These are phyloP conservation scores for Coecobrya sp. DNA, from an alignment of 2,888 invertebrate species.

Conservation along the genomic window DNA sequence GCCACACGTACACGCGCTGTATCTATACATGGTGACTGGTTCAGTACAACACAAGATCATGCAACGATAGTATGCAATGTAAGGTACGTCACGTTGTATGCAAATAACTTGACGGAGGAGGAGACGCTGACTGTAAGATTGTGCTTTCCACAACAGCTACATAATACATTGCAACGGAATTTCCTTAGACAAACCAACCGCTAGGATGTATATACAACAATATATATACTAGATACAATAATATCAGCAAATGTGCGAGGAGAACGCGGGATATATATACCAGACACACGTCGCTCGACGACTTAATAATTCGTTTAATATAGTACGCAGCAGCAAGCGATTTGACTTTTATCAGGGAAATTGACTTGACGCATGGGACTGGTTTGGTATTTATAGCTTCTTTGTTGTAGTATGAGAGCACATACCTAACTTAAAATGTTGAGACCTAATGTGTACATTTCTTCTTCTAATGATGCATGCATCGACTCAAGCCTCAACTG, in stretches of 20 bases:
- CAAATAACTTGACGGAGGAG: background rate
- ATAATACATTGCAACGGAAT: background rate
- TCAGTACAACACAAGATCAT: no score
- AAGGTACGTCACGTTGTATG: background rate
- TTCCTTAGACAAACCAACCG: background rate
- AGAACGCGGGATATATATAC: no score
- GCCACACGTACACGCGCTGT: background rate
- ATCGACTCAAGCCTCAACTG: background rate
- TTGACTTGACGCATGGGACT: background rate
- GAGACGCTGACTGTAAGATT: background rate
- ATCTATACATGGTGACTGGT: background rate
- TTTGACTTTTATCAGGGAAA: conserved; percentile 2
- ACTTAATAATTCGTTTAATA: background rate
- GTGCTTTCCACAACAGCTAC: background rate
- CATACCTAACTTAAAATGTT: background rate
- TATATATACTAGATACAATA: no score
- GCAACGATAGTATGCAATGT: background rate
- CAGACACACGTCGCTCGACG: background rate
- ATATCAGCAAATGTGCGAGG: no score
- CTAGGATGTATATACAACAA: background rate
- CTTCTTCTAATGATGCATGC: no score
- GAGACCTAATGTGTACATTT: no score
- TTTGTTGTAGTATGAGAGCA: background rate
- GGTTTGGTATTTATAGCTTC: background rate
- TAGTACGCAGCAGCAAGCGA: background rate